Evolutionary conservation across 2,888 invertebrate species (phyloP).

Genomic region (Hemithea aestivaria): DNA sequence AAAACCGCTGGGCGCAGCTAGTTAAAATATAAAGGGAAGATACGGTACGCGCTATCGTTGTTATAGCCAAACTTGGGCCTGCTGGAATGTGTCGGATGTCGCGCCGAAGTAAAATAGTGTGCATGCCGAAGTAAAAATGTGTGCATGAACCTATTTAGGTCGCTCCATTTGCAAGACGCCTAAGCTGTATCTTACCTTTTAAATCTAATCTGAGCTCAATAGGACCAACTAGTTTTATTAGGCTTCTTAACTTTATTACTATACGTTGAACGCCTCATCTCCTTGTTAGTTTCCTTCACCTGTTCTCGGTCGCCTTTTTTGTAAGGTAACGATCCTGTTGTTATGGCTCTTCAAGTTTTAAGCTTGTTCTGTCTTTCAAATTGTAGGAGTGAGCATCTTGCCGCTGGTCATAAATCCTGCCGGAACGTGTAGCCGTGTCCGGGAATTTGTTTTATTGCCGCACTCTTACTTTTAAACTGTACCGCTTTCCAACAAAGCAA

Average conservation of each 20-base stretch:
- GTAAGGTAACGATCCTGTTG: constrained; percentile 22
- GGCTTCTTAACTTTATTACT: constrained; percentile 7
- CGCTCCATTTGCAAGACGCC: too few relatives aligned
- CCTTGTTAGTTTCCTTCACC: constrained; percentile 23
- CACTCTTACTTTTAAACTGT: constrained; percentile 63
- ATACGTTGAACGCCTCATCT: constrained; percentile 7
- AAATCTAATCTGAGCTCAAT: too few relatives aligned
- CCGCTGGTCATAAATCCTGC: constrained; percentile 49
- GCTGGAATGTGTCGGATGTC: too few relatives aligned
- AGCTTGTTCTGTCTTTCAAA: constrained; percentile 23
- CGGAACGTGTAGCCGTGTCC: constrained; percentile 41
- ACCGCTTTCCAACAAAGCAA: constrained; percentile 29
- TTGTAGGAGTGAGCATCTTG: constrained; percentile 39
- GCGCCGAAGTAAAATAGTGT: too few relatives aligned
- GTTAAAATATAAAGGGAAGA: too few relatives aligned
- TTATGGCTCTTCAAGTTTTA: constrained; percentile 20
- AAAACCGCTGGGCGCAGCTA: too few relatives aligned
- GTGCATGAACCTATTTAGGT: too few relatives aligned
- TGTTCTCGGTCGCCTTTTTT: constrained; percentile 17
- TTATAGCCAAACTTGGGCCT: too few relatives aligned
- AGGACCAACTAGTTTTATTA: constrained; percentile 1
- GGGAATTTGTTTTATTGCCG: constrained; percentile 60
- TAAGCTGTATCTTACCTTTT: too few relatives aligned
- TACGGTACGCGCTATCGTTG: too few relatives aligned
- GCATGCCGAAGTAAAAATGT: too few relatives aligned